A percentile compares a stretch with the other conserved stretches of the same genome.
These are phyloP conservation scores for Idris sp. DNA, from an alignment of 1,140 invertebrate species.

Conservation along the genomic window DNA sequence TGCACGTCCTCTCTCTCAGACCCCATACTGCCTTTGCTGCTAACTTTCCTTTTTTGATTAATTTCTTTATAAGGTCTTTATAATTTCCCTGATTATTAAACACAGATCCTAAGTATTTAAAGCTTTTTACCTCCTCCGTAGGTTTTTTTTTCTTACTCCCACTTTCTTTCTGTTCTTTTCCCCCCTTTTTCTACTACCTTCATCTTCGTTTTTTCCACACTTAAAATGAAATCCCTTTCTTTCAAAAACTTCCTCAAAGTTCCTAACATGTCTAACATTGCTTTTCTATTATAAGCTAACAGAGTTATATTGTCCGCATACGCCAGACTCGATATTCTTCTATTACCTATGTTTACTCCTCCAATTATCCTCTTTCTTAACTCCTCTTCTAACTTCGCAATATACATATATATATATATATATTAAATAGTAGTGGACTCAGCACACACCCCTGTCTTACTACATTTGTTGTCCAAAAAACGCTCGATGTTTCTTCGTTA, in stretches of 20 bases:
- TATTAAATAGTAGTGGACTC: too few relatives aligned
- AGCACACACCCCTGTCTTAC: too few relatives aligned
- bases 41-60: too few relatives aligned
- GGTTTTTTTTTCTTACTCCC: slow-evolving; percentile 1
- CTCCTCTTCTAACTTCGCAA: too few relatives aligned
- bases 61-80: too few relatives aligned
- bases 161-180: slow-evolving; percentile 6
- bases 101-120: slow-evolving; percentile 9
- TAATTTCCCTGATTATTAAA: too few relatives aligned
- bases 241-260: neutral
- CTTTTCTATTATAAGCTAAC: slow-evolving; percentile 6
- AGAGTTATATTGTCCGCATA: neutral
- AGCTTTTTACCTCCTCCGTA: slow-evolving; percentile 14
- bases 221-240: slow-evolving; percentile 7
- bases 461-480: too few relatives aligned
- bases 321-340: neutral
- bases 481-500: too few relatives aligned
- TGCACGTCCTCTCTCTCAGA: slow-evolving; percentile 35
- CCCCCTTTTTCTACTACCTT: slow-evolving; percentile 5
- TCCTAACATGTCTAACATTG: slow-evolving; percentile 16
- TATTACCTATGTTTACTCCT: neutral
- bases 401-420: too few relatives aligned
- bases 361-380: neutral
- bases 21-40: too few relatives aligned
- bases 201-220: slow-evolving; percentile 25